Evolutionary conservation across 30 jellyfish, hydroid and myxozoan species (phyloP).

Genomic region (Pseudorhiza aurosa): DNA sequence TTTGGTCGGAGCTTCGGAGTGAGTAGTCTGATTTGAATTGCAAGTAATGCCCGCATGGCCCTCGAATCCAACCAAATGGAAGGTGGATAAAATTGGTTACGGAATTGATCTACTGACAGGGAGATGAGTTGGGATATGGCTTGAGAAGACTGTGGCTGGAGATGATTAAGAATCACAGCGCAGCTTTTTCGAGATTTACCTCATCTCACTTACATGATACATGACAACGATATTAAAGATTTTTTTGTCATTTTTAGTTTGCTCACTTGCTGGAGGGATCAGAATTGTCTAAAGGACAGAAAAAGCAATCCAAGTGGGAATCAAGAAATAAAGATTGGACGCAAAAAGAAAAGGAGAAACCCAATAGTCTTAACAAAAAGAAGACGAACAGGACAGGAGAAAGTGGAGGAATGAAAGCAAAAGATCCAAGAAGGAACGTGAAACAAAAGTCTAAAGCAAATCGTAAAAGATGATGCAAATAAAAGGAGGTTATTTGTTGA

Average conservation of each 20-base stretch:
- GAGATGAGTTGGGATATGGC: too few relatives aligned
- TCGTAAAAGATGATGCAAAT: conserved; percentile 5
- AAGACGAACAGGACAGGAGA: not conserved
- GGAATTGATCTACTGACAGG: too few relatives aligned
- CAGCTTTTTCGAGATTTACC: too few relatives aligned
- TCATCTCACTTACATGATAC: too few relatives aligned
- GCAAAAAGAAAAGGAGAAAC: not conserved
- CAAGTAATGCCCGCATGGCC: too few relatives aligned
- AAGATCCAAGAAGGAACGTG: not conserved
- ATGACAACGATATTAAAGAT: not conserved
- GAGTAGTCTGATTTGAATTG: too few relatives aligned
- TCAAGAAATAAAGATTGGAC: conserved; percentile 7
- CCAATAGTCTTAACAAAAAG: not conserved
- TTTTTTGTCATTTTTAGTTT: conserved; percentile 35
- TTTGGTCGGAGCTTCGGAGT: too few relatives aligned
- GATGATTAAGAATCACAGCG: too few relatives aligned
- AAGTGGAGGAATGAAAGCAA: not conserved
- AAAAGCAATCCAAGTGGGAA: conserved; percentile 46
- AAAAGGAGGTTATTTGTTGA: too few relatives aligned
- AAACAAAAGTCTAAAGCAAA: not conserved
- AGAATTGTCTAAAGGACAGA: conserved; percentile 24
- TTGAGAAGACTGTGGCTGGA: too few relatives aligned
- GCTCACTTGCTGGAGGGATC: conserved; percentile 59
- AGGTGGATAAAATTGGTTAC: too few relatives aligned
- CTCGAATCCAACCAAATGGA: too few relatives aligned